These are phyloP conservation scores for Dexiosoma caninum DNA, from an alignment of 2,888 invertebrate species.

Conservation along the genomic window DNA sequence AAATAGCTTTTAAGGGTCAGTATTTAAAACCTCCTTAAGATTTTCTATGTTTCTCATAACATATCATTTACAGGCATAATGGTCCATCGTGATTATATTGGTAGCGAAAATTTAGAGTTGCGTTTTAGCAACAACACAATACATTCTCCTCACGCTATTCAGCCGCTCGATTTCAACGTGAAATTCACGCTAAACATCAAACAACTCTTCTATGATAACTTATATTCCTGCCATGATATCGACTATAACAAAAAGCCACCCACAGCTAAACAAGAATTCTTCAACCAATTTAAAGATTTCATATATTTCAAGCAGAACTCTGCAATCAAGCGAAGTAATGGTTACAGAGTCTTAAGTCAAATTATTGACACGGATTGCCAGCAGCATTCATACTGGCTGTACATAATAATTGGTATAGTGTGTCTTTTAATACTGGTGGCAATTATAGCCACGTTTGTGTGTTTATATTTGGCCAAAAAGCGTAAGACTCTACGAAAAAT, in stretches of 20 bases:
- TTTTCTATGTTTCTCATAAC: background rate
- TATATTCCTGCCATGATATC: conserved; percentile 71
- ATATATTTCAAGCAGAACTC: conserved; percentile 65
- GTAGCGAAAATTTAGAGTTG: conserved; percentile 75
- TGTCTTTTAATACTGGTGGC: conserved; percentile 78
- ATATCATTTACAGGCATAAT: conserved; percentile 66
- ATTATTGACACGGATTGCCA: conserved; percentile 72
- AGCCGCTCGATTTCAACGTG: conserved; percentile 71
- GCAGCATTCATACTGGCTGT: conserved; percentile 73
- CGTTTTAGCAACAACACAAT: conserved; percentile 75
- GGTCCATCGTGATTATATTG: conserved; percentile 72
- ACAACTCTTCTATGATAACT: conserved; percentile 71
- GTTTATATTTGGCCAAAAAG: conserved; percentile 79
- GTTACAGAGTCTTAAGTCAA: conserved; percentile 70
- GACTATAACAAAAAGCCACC: conserved; percentile 68
- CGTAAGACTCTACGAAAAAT: conserved; percentile 80
- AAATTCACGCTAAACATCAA: conserved; percentile 72
- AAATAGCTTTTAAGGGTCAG: conserved; percentile 74
- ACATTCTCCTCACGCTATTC: conserved; percentile 63
- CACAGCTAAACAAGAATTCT: conserved; percentile 72
- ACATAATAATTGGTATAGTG: conserved; percentile 78
- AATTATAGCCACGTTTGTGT: conserved; percentile 77
- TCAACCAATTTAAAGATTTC: conserved; percentile 61
- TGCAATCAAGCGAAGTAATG: conserved; percentile 52
- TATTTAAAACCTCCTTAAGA: background rate